Base-by-base conservation (phyloP, 2,888 invertebrate species). In the Drosophila prostipennis region DNA sequence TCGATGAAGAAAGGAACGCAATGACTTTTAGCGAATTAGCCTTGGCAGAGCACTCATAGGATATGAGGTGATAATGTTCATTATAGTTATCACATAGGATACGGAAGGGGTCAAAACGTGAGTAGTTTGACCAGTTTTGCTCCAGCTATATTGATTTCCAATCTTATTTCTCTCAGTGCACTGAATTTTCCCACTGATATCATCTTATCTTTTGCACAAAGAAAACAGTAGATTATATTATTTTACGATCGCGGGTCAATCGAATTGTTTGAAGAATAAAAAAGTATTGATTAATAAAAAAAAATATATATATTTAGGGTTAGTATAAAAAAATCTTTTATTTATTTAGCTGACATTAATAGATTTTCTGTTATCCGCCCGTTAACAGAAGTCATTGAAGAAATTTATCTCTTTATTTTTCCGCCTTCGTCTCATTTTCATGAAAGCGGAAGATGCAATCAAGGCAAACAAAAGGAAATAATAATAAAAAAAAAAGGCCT, bases 381-480 rank as follows among this genome's bases (percentile, higher is more conserved):
- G 45, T 56, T 56, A 45, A n/a, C 5, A 19, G 10, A 23, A 5
- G 11, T 34, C 11, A 11, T 14, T 40, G 32, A 8, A 14, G 46
- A 6, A 14, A 26, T 26, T 36, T 36, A 8, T 37, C 6, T 29
- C 26, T 16, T 48, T 16, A 37, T 37, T 46, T 56, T 39, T 14
- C n/a, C 39, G 14, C 23, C 34, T 59, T 61, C n/a, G 26, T 48
- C 61, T 58, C 59, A 39, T 46, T 59, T 48, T 16, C 23, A 40
- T 11, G n/a, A 71, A 61, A 85, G 54, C 86, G 86, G 83, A 81
- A 82, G 78, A 76, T 59, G 61, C 83, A 86, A 80, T 83, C 74
- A 86, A 72, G 60, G 72, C 76, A 65, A 74, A 80, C 71, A 76
- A 80, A 61, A 72, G 61, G 58, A 69, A 80, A 79, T 73, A 51